Conservation (phyloP, 2,797 vertebrate species). For the Echiichthys vipera region DNA sequence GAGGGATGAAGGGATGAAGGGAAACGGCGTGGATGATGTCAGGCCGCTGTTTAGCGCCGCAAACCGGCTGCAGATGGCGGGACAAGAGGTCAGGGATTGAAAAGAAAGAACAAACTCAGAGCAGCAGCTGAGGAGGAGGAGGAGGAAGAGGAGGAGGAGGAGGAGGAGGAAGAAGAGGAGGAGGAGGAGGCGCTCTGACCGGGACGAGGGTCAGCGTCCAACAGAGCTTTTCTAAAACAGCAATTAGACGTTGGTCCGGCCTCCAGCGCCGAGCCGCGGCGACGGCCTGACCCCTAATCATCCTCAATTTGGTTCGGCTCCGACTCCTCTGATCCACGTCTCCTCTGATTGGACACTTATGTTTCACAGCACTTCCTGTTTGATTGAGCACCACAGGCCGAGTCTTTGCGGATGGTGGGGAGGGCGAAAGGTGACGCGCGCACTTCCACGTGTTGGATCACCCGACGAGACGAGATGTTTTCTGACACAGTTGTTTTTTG, state of each 20-base stretch:
- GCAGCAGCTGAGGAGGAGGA: constrained; percentile 53
- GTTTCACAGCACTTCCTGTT: constrained; percentile 72
- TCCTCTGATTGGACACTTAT: constrained; percentile 70
- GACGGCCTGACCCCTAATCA: constrained; percentile 77
- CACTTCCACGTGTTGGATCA: constrained; percentile 46
- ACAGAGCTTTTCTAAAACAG: constrained; percentile 58
- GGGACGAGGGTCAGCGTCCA: constrained; percentile 42
- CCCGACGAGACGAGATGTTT: not conserved
- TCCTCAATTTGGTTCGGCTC: constrained; percentile 60
- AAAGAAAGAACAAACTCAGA: constrained; percentile 80
- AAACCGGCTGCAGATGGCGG: constrained; percentile 73
- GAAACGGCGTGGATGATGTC: constrained; percentile 48
- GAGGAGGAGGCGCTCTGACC: constrained; percentile 16
- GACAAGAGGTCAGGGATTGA: constrained; percentile 73
- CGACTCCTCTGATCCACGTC: constrained; percentile 40
- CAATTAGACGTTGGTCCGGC: constrained; percentile 71
- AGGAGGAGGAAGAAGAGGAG: constrained; percentile 14
- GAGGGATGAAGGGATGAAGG: constrained; percentile 39
- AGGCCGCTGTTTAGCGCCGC: constrained; percentile 42
- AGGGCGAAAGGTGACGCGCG: constrained; percentile 49
- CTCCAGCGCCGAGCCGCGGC: constrained; percentile 52
- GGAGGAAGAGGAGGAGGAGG: too few relatives aligned
- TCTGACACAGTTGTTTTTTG: not conserved
- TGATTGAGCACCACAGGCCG: constrained; percentile 52
- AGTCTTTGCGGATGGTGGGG: constrained; percentile 54